Evolutionary conservation across 2,888 invertebrate genomes (phyloP), one percentile per base, ranked within the genome.

Genomic region (Epirrhoe alternata): DNA sequence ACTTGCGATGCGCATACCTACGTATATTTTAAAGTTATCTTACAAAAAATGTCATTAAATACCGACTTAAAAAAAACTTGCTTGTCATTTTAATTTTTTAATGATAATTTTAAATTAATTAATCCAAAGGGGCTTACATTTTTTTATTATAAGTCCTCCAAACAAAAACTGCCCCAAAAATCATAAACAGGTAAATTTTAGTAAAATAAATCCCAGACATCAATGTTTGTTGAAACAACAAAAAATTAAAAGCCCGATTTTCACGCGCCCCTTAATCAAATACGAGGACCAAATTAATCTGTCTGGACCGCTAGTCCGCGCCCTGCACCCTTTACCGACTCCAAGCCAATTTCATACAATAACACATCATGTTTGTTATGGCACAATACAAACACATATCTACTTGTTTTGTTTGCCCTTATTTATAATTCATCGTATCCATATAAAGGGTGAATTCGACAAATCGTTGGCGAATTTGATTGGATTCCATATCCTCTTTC

Each of bases 281-380:
- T 82, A 82, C 73, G 79, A 77, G 75, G 80, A 79, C 80, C 81
- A 82, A 85, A 88, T 86, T 84, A 86, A 86, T 86, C 83, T 82
- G 80, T 82, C 79, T 77, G 74, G 72, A 73, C 75, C 75, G 73
- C 75, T 59, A 66, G 62, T 42, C 66, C 62, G 58, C 47, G 33
- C 57, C 54, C 74, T 24, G 47, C 66, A 75, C 78, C 85, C 80
- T 77, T 76, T 71, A 73, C 68, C 65, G 70, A 65, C 74, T 77
- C 82, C 83, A 76, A 80, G 77, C 79, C 87, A 89, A 90, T 90
- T 88, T 88, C 85, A 83, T 85, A 89, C 81, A 90, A 89, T 84
- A 90, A 89, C 88, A 89, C 77, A 74, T 81, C 78, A 79, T 83
- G 83, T 85, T 84, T 85, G 84, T 82, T 76, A 75, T 81, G 70